Evolutionary conservation across 2,888 invertebrate species (phyloP), one percentile per base, ranked within the genome.

Genomic region (Drosophila multiciliata): DNA sequence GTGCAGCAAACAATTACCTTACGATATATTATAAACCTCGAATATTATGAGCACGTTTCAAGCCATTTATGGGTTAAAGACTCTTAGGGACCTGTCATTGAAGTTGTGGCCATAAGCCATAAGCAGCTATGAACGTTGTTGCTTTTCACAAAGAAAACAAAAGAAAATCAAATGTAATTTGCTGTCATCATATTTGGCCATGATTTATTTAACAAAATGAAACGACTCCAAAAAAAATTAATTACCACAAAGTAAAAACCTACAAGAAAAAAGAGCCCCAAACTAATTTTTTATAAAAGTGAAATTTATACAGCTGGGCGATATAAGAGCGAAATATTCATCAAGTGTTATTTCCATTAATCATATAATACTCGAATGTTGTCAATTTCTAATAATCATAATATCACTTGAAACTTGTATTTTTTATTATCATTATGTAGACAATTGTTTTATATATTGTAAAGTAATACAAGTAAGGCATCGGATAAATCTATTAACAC

Each of bases 121-220:
- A 38, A 70, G 68, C 68, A 33, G 42, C 38, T 50, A 15, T 66
- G 53, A 87, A 58, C 68, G 67, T 69, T 70, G 74, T 8, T 57
- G 54, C 70, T 49, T 32, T 20, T 48, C 48, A 61, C 54, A 63
- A 66, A 53, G 50, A 38, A 9, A 73, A 45, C 53, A 87, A 86
- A 89, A 73, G 82, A 89, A 89, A 89, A 89, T 84, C 75, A 72
- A 89, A 66, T 63, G 73, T 78, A 78, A 78, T 81, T 81, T 73
- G 66, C 53, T 58, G 68, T 60, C 67, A 78, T 74, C 66, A 77
- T 65, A 55, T 69, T 83, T 66, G 55, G 68, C 55, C 32, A 74
- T 75, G 76, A 87, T 87, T 84, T 84, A 80, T 78, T 84, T 80
- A 68, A 20, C 64, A 64, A 50, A 69, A 58, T 57, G 62, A 66